Base-by-base conservation (phyloP, 2,113 vertebrate species). In the Cranoglanis bouderius region DNA sequence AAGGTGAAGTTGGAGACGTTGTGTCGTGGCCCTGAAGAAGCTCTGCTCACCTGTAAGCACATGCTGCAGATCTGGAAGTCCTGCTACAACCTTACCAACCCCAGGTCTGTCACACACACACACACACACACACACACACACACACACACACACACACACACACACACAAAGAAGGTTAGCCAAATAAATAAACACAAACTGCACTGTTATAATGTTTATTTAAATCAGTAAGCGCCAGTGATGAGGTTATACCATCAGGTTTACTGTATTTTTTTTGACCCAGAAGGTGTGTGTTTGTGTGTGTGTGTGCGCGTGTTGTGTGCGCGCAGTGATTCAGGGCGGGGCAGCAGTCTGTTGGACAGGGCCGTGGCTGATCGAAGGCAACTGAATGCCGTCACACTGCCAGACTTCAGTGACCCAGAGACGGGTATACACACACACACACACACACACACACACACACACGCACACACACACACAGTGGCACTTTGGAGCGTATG, bases 61-160 rank as follows among this genome's bases (percentile, higher is more conserved):
- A 99, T 99, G 98, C 93, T 99, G 86, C 98, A 99, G 88, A 99
- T 99, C 93, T 99, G 98, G 98, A 99, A 99, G 91, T 99, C 98
- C 91, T 99, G 98, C 92, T 99, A 99, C 94, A 99, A 98, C 94
- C 97, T 99, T 6, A 98, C 98, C 91, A 99, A 99, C 86, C 98
- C 98, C 93, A 99, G 98, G 98, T 99, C 94, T 90, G 92, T 74
- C 10, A 6, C 4, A 81, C 59, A 67, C 86, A 24, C 82, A 85
- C 67, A 38, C 72, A 70, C 57, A 81, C 74, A 59, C 65, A 82
- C 65, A 86, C 61, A 46, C 86, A 61, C 55, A 55, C 40, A 35
- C 6, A 53, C 49, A 53, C 77, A 53, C 49, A 88, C 49, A 72
- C 53, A 70, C 70, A 65, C 63, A 83, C 53, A 81, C 40, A 85